Base-by-base conservation (phyloP, 2,888 invertebrate species). In the Microplitis deprimator region DNA sequence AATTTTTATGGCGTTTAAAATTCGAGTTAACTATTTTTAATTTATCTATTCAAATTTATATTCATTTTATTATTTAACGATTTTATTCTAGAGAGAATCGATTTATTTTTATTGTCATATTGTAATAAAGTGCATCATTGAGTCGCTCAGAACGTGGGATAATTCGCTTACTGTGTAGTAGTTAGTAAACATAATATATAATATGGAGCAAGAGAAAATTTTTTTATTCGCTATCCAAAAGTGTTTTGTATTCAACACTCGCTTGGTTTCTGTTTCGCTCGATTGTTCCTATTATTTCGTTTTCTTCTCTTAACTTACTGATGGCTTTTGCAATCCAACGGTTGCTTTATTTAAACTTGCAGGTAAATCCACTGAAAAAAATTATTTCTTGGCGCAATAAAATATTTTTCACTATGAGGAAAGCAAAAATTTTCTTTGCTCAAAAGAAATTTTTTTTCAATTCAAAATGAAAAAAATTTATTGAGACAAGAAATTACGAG, bases 251-350 rank as follows among this genome's bases (percentile, higher is more conserved):
- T 40, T 41, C 68, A 16, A 13, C 10, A 13, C 39, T 65, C 39
- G 67, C 39, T 41, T 41, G 40, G 20, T n/a, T n/a, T 62, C 62
- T 62, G 62, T 10, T 70, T 70, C 70, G 62, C 62, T 62, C 61
- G 17, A 75, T 75, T 75, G 68, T 75, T 75, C 40, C 29, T 75
- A 41, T 64, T 75, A 69, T 74, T 68, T 74, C 20, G 39, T 38
- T 74, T 61, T 29, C 50, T 50, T 50, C 50, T 61, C 40, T 38
- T 40, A 59, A 59, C 6, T 59, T 38, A 29, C 17, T 68, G 68
- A n/a, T 40, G n/a, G n/a, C 59, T 70, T 50, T 70, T 70, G 70
- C 70, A 70, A 70, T 59, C 70, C 29, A 29, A 70, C 70, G 59
- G 29, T 29, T n/a, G 59, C 60, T 29, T 20, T 60, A 38, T 60